These are phyloP conservation scores for Macrosoma leucophasiata DNA, from an alignment of 2,888 invertebrate genomes.

Conservation along the genomic window DNA sequence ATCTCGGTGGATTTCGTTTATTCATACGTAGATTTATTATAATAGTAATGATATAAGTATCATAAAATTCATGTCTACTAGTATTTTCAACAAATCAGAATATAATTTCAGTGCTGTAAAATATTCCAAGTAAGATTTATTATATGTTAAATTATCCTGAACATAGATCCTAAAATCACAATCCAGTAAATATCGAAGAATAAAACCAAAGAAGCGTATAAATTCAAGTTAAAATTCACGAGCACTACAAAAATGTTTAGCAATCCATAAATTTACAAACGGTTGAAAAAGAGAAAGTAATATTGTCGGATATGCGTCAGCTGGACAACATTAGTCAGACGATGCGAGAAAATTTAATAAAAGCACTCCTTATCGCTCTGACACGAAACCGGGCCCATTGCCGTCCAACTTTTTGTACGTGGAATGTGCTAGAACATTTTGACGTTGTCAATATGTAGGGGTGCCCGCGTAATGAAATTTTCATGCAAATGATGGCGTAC, in stretches of 20 bases:
- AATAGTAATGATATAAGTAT: too few relatives aligned
- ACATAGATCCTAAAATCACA: too few relatives aligned
- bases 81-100: too few relatives aligned
- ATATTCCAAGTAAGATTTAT: too few relatives aligned
- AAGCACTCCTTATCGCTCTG: slow-evolving; percentile 56
- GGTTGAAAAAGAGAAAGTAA: slow-evolving; percentile 52
- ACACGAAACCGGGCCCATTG: slow-evolving; percentile 30
- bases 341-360: slow-evolving; percentile 72
- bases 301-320: slow-evolving; percentile 60
- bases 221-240: slow-evolving; percentile 19
- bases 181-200: too few relatives aligned
- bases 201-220: too few relatives aligned
- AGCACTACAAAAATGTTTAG: slow-evolving; percentile 36
- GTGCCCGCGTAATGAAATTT: slow-evolving; percentile 30
- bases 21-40: too few relatives aligned
- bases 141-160: too few relatives aligned
- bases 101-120: too few relatives aligned
- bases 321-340: slow-evolving; percentile 68
- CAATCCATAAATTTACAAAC: slow-evolving; percentile 42
- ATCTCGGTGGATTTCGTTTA: too few relatives aligned
- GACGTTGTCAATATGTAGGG: slow-evolving; percentile 30
- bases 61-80: too few relatives aligned
- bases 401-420: slow-evolving; percentile 29
- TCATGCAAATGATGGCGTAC: slow-evolving; percentile 32
- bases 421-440: slow-evolving; percentile 27